Evolutionary conservation across 2,888 invertebrate genomes (phyloP).

Genomic region (Pycnomerus fuliginosus): DNA sequence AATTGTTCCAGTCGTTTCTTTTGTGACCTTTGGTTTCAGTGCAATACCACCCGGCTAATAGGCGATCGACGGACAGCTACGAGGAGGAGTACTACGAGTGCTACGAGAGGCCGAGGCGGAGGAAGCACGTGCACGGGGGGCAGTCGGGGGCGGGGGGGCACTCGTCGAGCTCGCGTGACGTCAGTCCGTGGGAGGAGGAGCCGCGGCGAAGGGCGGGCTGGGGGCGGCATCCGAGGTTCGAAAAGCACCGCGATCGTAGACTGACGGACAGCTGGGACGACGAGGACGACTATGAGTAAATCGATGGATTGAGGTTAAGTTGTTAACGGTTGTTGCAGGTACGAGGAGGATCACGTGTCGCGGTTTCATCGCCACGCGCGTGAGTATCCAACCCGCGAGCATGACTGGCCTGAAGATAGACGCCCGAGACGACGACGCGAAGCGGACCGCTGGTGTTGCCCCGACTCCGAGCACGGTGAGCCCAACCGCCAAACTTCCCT

Average conservation of each 20-base stretch:
- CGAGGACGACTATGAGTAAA: conserved; percentile 70
- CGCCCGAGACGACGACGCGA: conserved; percentile 41
- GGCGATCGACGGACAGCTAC: conserved; percentile 51
- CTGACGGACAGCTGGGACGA: conserved; percentile 58
- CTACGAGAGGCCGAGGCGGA: conserved; percentile 46
- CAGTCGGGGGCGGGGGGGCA: conserved; percentile 40
- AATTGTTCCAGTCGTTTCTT: too few species aligned
- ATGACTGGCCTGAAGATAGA: conserved; percentile 40
- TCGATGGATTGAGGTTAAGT: neutral
- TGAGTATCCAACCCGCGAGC: conserved; percentile 41
- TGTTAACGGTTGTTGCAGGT: conserved; percentile 34
- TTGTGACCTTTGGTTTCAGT: conserved; percentile 29
- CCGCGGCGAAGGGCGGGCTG: conserved; percentile 51
- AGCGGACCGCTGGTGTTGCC: conserved; percentile 50
- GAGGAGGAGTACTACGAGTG: conserved; percentile 51
- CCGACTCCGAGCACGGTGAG: conserved; percentile 58
- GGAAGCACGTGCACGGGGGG: conserved; percentile 43
- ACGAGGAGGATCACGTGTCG: conserved; percentile 47
- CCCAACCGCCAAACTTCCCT: too few species aligned
- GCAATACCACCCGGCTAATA: conserved; percentile 43
- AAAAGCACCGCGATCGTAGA: conserved; percentile 57
- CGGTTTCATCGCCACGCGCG: conserved; percentile 40
- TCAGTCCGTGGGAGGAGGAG: conserved; percentile 79
- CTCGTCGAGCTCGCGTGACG: conserved; percentile 73
- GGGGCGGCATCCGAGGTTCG: conserved; percentile 50